Evolutionary conservation across 2,797 vertebrate genomes (phyloP).

Genomic region (Harpagifer antarcticus): DNA sequence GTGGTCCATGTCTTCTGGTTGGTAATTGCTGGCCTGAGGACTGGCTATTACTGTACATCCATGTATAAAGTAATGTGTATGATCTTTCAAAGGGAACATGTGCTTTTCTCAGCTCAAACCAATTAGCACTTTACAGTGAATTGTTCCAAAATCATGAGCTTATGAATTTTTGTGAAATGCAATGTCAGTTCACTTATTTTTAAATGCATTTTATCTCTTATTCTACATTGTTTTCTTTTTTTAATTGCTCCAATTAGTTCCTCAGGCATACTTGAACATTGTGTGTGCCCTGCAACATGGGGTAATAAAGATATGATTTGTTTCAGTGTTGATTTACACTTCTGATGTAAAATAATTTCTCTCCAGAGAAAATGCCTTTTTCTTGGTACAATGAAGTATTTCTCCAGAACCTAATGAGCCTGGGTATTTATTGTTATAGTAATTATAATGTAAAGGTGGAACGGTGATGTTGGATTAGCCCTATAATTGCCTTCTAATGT

Average conservation of each 20-base stretch:
- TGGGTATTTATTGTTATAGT: conserved; percentile 80
- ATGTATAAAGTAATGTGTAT: conserved; percentile 79
- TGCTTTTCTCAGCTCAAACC: conserved; percentile 80
- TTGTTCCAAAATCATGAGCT: conserved; percentile 85
- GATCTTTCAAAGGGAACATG: conserved; percentile 81
- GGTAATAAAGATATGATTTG: conserved; percentile 83
- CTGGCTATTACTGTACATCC: conserved; percentile 80
- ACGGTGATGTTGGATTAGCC: conserved; percentile 69
- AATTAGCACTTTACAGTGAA: conserved; percentile 86
- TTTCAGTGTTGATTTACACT: conserved; percentile 81
- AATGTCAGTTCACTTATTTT: conserved; percentile 85
- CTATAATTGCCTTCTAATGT: conserved; percentile 74
- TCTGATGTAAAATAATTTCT: conserved; percentile 79
- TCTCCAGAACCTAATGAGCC: conserved; percentile 80
- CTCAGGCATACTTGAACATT: conserved; percentile 84
- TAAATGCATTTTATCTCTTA: conserved; percentile 84
- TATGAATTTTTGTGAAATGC: conserved; percentile 83
- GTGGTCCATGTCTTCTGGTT: conserved; percentile 86
- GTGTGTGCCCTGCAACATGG: conserved; percentile 82
- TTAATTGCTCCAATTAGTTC: conserved; percentile 78
- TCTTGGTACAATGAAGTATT: conserved; percentile 81
- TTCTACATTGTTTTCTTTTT: conserved; percentile 54
- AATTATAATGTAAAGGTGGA: conserved; percentile 69
- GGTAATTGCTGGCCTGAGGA: conserved; percentile 83
- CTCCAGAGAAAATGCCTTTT: conserved; percentile 76